Evolutionary conservation across 2,888 invertebrate genomes (phyloP).

Genomic region (Reticulitermes lucifugus): DNA sequence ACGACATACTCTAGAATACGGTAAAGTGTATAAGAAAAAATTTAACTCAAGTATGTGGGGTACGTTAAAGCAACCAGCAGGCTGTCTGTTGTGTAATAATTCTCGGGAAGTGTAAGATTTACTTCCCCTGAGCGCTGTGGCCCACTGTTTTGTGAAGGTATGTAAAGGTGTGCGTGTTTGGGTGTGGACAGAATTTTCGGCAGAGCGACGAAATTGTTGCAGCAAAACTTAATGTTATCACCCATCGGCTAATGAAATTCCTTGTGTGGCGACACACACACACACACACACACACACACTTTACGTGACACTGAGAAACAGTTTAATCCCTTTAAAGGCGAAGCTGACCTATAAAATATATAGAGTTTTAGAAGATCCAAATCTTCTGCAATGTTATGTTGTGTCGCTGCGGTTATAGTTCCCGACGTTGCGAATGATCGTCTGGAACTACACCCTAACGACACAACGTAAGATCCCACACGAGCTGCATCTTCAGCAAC

Average conservation of each 20-base stretch:
- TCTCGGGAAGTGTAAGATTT: not conserved
- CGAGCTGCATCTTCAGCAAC: too few species aligned
- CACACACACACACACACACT: not conserved
- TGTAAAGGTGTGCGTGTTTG: not conserved
- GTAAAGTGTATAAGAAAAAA: too few species aligned
- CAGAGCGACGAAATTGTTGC: not conserved
- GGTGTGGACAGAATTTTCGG: not conserved
- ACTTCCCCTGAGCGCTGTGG: not conserved
- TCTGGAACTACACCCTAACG: not conserved
- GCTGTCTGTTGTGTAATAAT: not conserved
- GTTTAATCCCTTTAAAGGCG: too few species aligned
- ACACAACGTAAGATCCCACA: not conserved
- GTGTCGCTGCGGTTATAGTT: too few species aligned
- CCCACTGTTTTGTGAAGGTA: not conserved
- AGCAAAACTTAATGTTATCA: not conserved
- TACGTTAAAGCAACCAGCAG: not conserved
- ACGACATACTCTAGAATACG: too few species aligned
- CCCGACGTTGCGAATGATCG: too few species aligned
- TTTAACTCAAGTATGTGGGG: too few species aligned
- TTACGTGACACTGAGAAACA: too few species aligned
- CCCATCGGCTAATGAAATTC: constrained; percentile 9
- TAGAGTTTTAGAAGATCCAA: too few species aligned
- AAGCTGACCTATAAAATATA: too few species aligned
- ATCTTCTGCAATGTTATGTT: too few species aligned
- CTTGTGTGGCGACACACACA: not conserved